Evolutionary conservation across 2,888 invertebrate genomes (phyloP), one percentile per base, ranked within the genome.

Genomic region (Pammene fasciana): DNA sequence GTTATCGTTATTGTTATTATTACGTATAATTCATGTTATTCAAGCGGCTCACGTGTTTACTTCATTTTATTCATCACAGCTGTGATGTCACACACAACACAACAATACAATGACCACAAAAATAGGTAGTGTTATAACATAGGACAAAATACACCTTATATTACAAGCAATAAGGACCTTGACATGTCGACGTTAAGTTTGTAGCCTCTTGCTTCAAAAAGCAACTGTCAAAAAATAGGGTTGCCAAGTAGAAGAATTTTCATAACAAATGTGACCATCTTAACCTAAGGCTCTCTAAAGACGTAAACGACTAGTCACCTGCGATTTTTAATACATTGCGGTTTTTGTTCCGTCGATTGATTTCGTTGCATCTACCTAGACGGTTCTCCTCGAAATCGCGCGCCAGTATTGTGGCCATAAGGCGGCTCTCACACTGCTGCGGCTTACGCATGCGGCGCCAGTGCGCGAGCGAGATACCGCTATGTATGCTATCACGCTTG

Each of bases 201-300:
- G 46, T 14, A n/a, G 13, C 11, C 11, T 18, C 26, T 11, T 9
- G 18, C 34, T 45, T 36, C 34, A 14, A 14, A 11, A 34, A n/a
- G 38, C 38, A 61, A 38, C 48, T 57, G 65, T 50, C 57, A 57
- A 26, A 26, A 57, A 41, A 56, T 38, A 18, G 45, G 48, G 65
- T 65, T 65, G 56, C 65, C 65, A 57, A n/a, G 14, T 34, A 10
- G 0, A 64, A 14, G 11, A 16, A 14, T 13, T 14, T 6, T 3
- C 38, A 38, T 9, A 9, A 38, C 2, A 38, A 45, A 48, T 34
- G n/a, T 11, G 13, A 45, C n/a, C n/a, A n/a, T n/a, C n/a, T n/a
- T n/a, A n/a, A n/a, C n/a, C n/a, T n/a, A n/a, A n/a, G n/a, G n/a
- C n/a, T n/a, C n/a, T n/a, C n/a, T n/a, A n/a, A n/a, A n/a, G n/a